Evolutionary conservation across 2,113 vertebrate species (phyloP).

Genomic region (Casuarius casuarius): DNA sequence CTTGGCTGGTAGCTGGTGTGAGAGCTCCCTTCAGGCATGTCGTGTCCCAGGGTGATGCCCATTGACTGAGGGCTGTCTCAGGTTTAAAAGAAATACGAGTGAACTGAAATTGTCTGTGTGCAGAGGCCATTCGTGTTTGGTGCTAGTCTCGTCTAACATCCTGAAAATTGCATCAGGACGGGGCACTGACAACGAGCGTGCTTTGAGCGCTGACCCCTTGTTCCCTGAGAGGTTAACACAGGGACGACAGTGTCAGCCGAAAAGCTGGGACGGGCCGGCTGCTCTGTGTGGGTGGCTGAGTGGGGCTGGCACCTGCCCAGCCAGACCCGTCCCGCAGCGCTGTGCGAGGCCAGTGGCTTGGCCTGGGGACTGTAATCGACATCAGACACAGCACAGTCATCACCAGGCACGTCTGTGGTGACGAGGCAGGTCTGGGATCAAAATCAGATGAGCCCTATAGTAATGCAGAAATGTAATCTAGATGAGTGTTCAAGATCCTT

Average conservation of each 20-base stretch:
- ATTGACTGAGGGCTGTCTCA: background rate
- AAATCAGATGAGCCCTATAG: background rate
- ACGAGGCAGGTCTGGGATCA: background rate
- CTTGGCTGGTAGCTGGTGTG: background rate
- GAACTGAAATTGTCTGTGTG: background rate
- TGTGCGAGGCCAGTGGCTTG: too few relatives aligned
- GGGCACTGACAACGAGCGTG: background rate
- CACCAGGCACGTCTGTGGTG: background rate
- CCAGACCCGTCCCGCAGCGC: background rate
- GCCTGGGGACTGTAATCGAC: accelerated
- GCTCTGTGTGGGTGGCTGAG: background rate
- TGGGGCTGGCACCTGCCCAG: too few relatives aligned
- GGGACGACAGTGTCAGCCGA: background rate
- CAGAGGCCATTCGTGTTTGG: background rate
- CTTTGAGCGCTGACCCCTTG: background rate
- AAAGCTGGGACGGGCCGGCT: background rate
- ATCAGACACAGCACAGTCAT: background rate
- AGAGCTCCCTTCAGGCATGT: background rate
- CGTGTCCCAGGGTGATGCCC: background rate
- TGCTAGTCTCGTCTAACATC: background rate
- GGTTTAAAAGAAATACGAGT: background rate
- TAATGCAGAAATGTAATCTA: background rate
- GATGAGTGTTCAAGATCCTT: background rate
- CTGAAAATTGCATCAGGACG: background rate
- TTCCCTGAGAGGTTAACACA: background rate